Evolutionary conservation across 2,888 invertebrate genomes (phyloP), one percentile per base, ranked within the genome.

Genomic region (Anarsia innoxiella): DNA sequence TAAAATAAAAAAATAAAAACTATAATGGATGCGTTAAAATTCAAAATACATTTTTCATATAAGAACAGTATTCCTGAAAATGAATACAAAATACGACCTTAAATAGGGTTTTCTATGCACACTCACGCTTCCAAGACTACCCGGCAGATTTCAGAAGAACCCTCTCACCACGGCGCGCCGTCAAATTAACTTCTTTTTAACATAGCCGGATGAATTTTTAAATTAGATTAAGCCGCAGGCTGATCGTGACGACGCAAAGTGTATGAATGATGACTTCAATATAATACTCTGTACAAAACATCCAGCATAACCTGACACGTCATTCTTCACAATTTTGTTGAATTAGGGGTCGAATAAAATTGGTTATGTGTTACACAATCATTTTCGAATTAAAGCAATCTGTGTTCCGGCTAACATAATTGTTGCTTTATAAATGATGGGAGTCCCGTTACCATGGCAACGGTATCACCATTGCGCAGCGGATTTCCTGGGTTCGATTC

Each of bases 231-330:
- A 71, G 74, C 80, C 73, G 55, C 56, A 50, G 67, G 77, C 71
- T 58, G 67, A 64, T 77, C 83, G 82, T 82, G 82, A 79, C 76
- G 64, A 57, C 68, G 77, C 76, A 75, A 73, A 77, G 73, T 70
- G 70, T 75, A 77, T 78, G 78, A 80, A 72, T 69, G 79, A 82
- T 82, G 77, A 72, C 78, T 75, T 65, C 49, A 52, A 56, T 53
- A 48, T 52, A 48, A 52, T 51, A 50, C 41, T 54, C 51, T 59
- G 59, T 52, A 56, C 54, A 51, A 53, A 31, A 30, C 23, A 9
- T 3, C 69, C 66, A 63, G 41, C 37, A 48, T 53, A 44, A 23
- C 14, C 35, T 40, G 69, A 57, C 9, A 64, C 34, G n/a, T 42
- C 13, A 19, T 31, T 31, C 41, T 41, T 45, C 44, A 40, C 30